Base-by-base conservation (phyloP, 2,113 vertebrate species). In the Lethenteron reissneri region DNA sequence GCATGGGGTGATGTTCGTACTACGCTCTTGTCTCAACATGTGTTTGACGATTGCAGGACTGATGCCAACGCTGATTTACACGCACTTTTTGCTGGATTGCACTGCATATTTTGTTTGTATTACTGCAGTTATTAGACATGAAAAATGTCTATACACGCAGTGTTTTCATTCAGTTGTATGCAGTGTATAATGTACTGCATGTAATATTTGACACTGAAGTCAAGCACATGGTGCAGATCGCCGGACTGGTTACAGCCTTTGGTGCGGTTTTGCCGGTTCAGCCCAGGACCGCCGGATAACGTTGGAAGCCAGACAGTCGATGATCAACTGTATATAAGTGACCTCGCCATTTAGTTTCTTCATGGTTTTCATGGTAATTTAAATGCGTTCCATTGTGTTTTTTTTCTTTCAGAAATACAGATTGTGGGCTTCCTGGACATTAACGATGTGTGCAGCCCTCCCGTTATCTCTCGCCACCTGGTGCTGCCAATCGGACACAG, bases 401-500 rank as follows among this genome's bases (percentile, higher is more conserved):
- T 58, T 75, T 71, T 58, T 72, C 56, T 77, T 77, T 58, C 80
- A 99, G 94, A 99, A 77, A 79, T 99, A 77, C 90, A 96, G 81
- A 89, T 99, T 69, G 82, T 99, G 76, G 94, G 94, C 1, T 99
- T 97, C 79, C 88, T 99, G 79, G 92, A 99, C 78, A 96, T 99
- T 74, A 88, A 84, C 60, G 94, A 99, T 76, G 97, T 99, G 76
- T 88, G 90, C 74, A 99, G 94, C 72, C 94, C 94, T 60, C 92
- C 94, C 9, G 94, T 97, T 72, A 79, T 92, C 73, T 97, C 94
- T 72, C 86, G 92, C 75, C 94, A 99, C 79, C 78, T 97, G 81
- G 90, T 99, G 2, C 78, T 99, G 69, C 94, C 94, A 57, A 92
- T 95, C 74, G 89, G 90, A 71, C 87, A 95, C 56, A 99, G 86